Conservation (phyloP, 1,140 invertebrate genomes). For the Theocolax elegans region DNA sequence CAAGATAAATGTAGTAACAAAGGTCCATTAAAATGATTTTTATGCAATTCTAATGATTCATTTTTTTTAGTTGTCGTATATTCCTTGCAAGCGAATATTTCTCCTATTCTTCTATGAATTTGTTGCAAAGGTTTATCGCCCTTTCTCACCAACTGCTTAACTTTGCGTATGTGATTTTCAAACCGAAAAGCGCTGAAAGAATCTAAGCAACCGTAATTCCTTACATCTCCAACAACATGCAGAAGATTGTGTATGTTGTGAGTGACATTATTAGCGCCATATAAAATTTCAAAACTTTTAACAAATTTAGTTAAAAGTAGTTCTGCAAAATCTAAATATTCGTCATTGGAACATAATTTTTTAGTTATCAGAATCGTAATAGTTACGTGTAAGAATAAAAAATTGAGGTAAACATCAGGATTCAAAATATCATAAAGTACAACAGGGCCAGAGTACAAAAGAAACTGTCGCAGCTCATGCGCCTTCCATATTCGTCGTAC, state of each 20-base stretch:
- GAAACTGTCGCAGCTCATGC: slow-evolving; percentile 62
- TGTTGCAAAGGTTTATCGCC: slow-evolving; percentile 35
- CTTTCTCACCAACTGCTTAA: slow-evolving; percentile 31
- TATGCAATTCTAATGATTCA: not conserved
- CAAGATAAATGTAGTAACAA: not conserved
- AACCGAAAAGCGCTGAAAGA: slow-evolving; percentile 34
- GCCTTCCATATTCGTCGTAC: slow-evolving; percentile 62
- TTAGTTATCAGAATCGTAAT: not conserved
- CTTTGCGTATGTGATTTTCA: slow-evolving; percentile 34
- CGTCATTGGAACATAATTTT: not conserved
- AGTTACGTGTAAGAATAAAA: slow-evolving; percentile 46
- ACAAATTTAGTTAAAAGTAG: slow-evolving; percentile 11
- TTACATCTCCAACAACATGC: slow-evolving; percentile 32
- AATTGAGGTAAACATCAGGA: slow-evolving; percentile 50
- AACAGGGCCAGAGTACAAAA: slow-evolving; percentile 61
- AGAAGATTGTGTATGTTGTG: slow-evolving; percentile 41
- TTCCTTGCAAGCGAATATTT: not conserved
- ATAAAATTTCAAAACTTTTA: not conserved
- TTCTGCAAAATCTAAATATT: not conserved
- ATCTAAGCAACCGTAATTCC: slow-evolving; percentile 33
- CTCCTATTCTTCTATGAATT: not conserved
- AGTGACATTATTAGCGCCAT: slow-evolving; percentile 9
- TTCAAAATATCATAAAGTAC: slow-evolving; percentile 51
- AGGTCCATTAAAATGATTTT: not conserved
- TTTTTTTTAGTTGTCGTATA: not conserved